phyloP scores from a whole-genome alignment of 2,797 vertebrate genomes.

The Gadopsis marmoratus region DNA sequence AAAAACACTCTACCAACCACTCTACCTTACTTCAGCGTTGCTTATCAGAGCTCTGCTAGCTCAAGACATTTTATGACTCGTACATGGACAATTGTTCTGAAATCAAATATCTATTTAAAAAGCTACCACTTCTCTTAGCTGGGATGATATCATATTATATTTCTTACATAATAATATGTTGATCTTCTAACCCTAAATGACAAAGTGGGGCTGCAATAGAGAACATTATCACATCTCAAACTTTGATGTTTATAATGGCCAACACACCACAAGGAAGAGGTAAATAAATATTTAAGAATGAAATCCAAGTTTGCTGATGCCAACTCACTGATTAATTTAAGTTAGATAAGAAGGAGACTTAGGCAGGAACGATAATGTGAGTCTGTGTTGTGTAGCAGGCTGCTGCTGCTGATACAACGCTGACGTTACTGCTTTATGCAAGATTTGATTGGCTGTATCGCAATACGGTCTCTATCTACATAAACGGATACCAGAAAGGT shows the following conservation, averaged over 20 bases:
- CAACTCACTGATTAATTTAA: neutral
- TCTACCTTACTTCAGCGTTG: neutral
- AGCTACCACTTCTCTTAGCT: neutral
- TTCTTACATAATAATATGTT: neutral
- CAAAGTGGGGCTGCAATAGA: neutral
- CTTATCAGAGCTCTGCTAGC: neutral
- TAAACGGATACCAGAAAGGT: neutral
- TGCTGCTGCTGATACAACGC: neutral
- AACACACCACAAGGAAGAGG: neutral
- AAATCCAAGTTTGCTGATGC: neutral
- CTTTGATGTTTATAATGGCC: neutral
- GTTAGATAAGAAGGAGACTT: neutral
- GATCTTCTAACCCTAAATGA: neutral
- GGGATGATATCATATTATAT: neutral
- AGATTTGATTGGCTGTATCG: neutral
- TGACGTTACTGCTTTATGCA: too few relatives aligned
- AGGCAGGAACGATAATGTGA: neutral
- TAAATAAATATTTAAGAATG: neutral
- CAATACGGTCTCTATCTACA: neutral
- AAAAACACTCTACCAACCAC: constrained; percentile 2
- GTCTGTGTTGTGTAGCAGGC: neutral
- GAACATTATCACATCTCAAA: neutral
- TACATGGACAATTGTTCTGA: neutral
- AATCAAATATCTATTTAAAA: constrained; percentile 3
- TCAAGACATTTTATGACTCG: constrained; percentile 1